These are phyloP conservation scores for Crypturellus tataupa DNA, from an alignment of 2,797 vertebrate species.

Conservation along the genomic window DNA sequence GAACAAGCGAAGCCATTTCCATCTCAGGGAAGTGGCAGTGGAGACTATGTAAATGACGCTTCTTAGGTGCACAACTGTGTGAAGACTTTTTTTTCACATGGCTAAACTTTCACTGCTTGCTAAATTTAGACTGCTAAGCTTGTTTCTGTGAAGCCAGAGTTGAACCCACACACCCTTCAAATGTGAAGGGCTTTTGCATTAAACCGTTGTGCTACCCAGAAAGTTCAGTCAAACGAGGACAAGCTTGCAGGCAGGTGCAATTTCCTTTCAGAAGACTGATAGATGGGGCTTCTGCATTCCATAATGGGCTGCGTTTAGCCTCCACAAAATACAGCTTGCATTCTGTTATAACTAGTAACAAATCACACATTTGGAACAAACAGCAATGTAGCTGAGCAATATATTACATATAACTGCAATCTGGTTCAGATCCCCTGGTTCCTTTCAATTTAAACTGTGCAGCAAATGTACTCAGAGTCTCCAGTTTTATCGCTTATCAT, in stretches of 20 bases:
- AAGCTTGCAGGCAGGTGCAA: conserved; percentile 14
- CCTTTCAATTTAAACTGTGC: conserved; percentile 44
- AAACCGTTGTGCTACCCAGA: conserved; percentile 26
- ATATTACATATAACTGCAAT: conserved; percentile 55
- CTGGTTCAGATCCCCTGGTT: conserved; percentile 40
- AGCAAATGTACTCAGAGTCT: conserved; percentile 53
- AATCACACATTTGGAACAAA: conserved; percentile 49
- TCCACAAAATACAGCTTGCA: conserved; percentile 38
- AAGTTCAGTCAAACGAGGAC: conserved; percentile 38
- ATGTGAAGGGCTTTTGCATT: conserved; percentile 18
- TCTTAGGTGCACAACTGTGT: not conserved
- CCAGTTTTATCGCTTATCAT: conserved; percentile 58
- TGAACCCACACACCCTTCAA: conserved; percentile 29
- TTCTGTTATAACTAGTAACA: conserved; percentile 45
- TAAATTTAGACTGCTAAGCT: conserved; percentile 9
- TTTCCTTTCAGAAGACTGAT: conserved; percentile 21
- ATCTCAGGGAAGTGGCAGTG: not conserved
- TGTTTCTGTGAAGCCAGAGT: not conserved
- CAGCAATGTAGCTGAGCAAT: conserved; percentile 4
- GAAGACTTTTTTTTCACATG: not conserved
- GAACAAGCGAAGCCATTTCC: not conserved
- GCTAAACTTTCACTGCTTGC: conserved; percentile 1
- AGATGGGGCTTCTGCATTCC: conserved; percentile 13
- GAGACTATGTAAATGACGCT: not conserved
- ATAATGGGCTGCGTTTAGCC: conserved; percentile 24